Conservation (phyloP, 2,113 vertebrate species). For the Limanda limanda region DNA sequence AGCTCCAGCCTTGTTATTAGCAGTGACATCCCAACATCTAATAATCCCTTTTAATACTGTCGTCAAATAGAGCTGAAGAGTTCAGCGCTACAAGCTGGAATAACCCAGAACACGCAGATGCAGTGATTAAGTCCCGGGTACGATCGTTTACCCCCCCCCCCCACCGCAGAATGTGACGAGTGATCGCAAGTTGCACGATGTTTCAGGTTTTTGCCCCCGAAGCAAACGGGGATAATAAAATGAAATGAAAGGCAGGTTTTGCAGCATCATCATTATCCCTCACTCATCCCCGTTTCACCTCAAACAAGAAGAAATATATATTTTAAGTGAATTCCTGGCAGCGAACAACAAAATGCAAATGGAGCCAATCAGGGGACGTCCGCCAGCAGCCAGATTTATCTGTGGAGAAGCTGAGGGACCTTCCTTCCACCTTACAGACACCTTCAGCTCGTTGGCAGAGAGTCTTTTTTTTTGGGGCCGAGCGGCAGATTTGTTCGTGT, state of each 20-base stretch:
- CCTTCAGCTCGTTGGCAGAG: conserved; percentile 31
- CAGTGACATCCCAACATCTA: conserved; percentile 54
- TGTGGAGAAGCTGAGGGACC: not conserved
- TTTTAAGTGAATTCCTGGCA: conserved; percentile 10
- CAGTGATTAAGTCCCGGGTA: not conserved
- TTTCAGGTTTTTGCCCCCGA: conserved; percentile 19
- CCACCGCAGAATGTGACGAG: conserved; percentile 10
- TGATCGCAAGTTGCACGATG: conserved; percentile 31
- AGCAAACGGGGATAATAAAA: conserved; percentile 22
- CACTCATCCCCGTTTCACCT: not conserved
- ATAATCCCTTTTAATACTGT: conserved; percentile 67
- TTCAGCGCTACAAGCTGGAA: not conserved
- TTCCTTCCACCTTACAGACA: conserved; percentile 7
- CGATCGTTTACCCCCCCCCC: not conserved
- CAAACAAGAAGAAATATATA: not conserved
- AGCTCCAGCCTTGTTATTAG: conserved; percentile 65
- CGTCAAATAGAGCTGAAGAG: conserved; percentile 39
- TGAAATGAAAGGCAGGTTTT: conserved; percentile 20
- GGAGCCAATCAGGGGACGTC: conserved; percentile 12
- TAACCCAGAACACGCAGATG: not conserved
- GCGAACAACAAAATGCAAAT: conserved; percentile 11
- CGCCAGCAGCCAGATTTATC: conserved; percentile 3
- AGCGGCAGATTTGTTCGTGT: conserved; percentile 22
- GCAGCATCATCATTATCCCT: conserved; percentile 53
- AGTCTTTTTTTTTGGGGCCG: not conserved